Evolutionary conservation across 2,113 vertebrate species (phyloP).

Genomic region (Cathartes aura): DNA sequence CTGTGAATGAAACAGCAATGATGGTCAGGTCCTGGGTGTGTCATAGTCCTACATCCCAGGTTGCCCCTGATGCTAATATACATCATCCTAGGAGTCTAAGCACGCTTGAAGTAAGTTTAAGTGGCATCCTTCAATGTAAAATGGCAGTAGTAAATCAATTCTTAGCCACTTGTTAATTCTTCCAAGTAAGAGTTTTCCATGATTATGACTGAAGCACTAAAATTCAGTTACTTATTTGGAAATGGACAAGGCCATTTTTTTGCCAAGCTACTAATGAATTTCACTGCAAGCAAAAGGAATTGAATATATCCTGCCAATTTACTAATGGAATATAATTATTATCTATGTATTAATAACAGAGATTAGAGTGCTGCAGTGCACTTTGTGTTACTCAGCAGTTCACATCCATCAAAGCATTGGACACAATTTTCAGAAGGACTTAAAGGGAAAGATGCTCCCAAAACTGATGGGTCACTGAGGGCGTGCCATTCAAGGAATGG

Average conservation of each 20-base stretch:
- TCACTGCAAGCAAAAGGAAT: slow-evolving; percentile 1
- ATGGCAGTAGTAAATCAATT: not conserved
- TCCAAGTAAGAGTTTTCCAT: not conserved
- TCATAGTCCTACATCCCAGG: not conserved
- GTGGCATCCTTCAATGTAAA: not conserved
- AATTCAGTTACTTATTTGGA: not conserved
- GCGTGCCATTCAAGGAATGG: not conserved
- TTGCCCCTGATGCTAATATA: not conserved
- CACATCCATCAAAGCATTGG: not conserved
- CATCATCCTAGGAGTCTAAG: not conserved
- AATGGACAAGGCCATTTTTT: not conserved
- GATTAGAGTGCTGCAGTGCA: not conserved
- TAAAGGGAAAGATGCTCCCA: not conserved
- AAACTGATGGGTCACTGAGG: not conserved
- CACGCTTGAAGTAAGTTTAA: not conserved
- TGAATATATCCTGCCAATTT: not conserved
- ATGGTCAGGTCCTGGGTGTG: not conserved
- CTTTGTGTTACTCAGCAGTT: not conserved
- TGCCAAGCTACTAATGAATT: slow-evolving; percentile 3
- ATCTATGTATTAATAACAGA: not conserved
- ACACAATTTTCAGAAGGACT: not conserved
- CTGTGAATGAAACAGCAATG: not conserved
- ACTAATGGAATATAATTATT: slow-evolving; percentile 39
- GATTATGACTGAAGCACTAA: not conserved
- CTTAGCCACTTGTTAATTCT: not conserved